Percentiles rank a stretch among this genome's conserved stretches.
phyloP scores from a whole-genome alignment of 2,888 invertebrate genomes.

The Pegoplata infirma region DNA sequence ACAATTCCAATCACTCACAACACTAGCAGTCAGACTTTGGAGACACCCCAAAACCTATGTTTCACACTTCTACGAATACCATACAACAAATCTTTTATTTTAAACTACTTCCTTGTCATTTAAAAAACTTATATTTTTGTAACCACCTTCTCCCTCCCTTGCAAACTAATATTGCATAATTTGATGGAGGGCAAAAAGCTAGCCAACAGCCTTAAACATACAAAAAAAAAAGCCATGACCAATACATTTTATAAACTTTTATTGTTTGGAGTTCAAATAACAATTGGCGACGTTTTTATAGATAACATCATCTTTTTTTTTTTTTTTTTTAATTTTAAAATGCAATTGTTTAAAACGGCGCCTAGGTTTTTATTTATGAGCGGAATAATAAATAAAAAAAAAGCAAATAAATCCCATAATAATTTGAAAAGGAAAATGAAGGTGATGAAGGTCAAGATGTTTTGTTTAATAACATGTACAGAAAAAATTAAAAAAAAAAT shows the following conservation, averaged over 20 bases:
- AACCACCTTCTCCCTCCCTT: no score
- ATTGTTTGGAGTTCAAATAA: neutral
- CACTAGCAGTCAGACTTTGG: no score
- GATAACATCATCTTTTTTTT: conserved; percentile 37
- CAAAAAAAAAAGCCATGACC: neutral
- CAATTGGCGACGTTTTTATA: conserved; percentile 36
- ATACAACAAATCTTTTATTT: no score
- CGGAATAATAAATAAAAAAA: conserved; percentile 11
- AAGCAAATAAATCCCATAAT: conserved; percentile 33
- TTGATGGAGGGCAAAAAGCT: no score
- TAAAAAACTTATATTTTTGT: no score
- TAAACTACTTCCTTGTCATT: no score
- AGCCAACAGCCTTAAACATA: no score
- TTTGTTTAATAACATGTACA: conserved; percentile 31
- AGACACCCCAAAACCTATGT: no score
- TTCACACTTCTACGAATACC: no score
- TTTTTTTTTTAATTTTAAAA: conserved; percentile 44
- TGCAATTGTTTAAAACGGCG: conserved; percentile 38
- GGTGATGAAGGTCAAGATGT: conserved; percentile 47
- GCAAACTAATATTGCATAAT: no score
- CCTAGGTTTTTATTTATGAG: conserved; percentile 22
- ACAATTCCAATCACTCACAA: no score
- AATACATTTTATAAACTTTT: conserved; percentile 2
- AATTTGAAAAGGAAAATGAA: conserved; percentile 35
- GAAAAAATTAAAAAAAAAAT: no score